A percentile compares a stretch with the other conserved stretches of the same genome.
Evolutionary conservation across 2,113 vertebrate species (phyloP).

Genomic region (Etheostoma cragini): DNA sequence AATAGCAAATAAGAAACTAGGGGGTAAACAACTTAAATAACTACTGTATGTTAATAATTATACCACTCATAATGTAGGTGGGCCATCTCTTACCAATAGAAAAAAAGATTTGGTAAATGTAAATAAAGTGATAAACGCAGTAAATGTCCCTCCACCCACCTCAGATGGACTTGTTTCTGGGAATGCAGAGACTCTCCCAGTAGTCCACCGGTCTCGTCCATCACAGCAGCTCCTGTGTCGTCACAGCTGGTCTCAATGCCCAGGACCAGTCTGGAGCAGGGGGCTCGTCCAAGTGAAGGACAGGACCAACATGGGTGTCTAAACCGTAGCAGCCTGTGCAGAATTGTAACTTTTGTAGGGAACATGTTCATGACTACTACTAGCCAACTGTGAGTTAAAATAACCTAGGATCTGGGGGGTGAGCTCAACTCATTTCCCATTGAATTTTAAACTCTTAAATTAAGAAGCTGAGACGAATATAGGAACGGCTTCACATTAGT

Average conservation of each 20-base stretch:
- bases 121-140: too few relatives aligned
- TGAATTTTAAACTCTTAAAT: neutral
- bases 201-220: constrained; percentile 89
- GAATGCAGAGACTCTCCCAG: constrained; percentile 92
- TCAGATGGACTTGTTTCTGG: constrained; percentile 91
- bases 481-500: neutral
- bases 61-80: too few relatives aligned
- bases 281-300: neutral
- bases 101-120: too few relatives aligned
- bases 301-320: neutral
- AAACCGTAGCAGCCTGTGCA: neutral
- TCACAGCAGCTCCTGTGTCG: constrained; percentile 94
- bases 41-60: too few relatives aligned
- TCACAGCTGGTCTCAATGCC: constrained; percentile 98
- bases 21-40: too few relatives aligned
- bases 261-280: constrained; percentile 82
- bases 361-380: constrained; percentile 37
- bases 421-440: neutral
- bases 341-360: neutral
- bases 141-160: constrained; percentile 80
- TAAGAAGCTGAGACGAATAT: neutral
- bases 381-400: neutral
- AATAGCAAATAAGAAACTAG: too few relatives aligned
- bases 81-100: too few relatives aligned
- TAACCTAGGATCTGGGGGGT: neutral